These are phyloP conservation scores for Machaerirhynchus nigripectus DNA, from an alignment of 2,113 vertebrate genomes.

Conservation along the genomic window DNA sequence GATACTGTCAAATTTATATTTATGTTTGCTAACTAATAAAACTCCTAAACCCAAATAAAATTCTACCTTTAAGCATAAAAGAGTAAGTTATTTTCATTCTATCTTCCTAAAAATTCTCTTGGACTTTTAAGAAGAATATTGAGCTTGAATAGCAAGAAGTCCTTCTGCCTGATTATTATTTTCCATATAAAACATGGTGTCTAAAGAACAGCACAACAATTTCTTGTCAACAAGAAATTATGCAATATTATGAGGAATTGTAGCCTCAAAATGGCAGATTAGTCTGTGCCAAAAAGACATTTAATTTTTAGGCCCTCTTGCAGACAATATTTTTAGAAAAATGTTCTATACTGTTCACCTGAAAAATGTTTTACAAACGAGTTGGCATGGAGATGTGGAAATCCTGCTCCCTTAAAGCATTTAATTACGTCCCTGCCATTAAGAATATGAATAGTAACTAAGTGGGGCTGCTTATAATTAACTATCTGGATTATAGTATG, in stretches of 20 bases:
- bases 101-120: background rate
- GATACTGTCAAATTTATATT: background rate
- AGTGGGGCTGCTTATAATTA: background rate
- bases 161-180: background rate
- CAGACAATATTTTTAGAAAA: background rate
- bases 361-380: background rate
- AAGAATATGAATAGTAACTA: background rate
- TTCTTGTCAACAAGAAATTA: background rate
- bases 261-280: background rate
- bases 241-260: background rate
- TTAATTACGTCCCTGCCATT: background rate
- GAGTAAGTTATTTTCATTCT: background rate
- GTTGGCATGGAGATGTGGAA: background rate
- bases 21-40: background rate
- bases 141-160: background rate
- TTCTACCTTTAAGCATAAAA: background rate
- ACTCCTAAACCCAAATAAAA: background rate
- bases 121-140: background rate
- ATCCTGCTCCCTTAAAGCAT: background rate
- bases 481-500: background rate
- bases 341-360: background rate
- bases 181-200: background rate
- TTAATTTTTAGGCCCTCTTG: background rate
- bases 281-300: background rate
- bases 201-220: background rate